Conservation (phyloP, 2,113 vertebrate species). For the Oreochromis niloticus region DNA sequence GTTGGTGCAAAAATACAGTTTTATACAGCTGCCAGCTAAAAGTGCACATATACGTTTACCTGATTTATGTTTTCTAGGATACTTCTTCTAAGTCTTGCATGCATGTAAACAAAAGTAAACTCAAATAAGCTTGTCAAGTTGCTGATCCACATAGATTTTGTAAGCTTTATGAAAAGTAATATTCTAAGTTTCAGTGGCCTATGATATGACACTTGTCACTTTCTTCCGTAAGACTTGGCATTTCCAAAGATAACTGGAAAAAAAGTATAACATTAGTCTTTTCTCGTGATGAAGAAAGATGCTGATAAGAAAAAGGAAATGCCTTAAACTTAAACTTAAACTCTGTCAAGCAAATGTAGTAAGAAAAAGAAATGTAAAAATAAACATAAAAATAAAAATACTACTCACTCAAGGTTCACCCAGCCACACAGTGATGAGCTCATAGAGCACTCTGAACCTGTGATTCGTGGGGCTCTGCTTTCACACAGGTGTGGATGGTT, state of each 20-base stretch:
- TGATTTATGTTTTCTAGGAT: neutral
- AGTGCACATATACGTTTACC: neutral
- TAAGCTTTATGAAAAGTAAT: neutral
- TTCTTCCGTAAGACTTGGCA: neutral
- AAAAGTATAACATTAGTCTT: neutral
- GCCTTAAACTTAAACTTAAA: neutral
- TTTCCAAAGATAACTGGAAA: neutral
- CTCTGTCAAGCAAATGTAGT: neutral
- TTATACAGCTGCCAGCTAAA: neutral
- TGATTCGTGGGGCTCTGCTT: neutral
- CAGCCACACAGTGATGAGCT: neutral
- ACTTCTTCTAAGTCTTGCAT: neutral
- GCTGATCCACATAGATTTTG: neutral
- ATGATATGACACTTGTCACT: neutral
- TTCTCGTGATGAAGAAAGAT: neutral
- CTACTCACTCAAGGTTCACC: neutral
- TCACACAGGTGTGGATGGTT: constrained; percentile 46
- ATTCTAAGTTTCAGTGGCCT: neutral
- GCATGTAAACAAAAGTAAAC: neutral
- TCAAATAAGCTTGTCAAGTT: neutral
- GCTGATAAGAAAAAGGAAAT: neutral
- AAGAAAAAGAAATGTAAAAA: neutral
- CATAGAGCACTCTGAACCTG: neutral
- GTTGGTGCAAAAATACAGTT: neutral
- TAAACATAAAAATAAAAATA: accelerated